Conservation (phyloP, 2,113 vertebrate genomes). For the Geococcyx californianus region DNA sequence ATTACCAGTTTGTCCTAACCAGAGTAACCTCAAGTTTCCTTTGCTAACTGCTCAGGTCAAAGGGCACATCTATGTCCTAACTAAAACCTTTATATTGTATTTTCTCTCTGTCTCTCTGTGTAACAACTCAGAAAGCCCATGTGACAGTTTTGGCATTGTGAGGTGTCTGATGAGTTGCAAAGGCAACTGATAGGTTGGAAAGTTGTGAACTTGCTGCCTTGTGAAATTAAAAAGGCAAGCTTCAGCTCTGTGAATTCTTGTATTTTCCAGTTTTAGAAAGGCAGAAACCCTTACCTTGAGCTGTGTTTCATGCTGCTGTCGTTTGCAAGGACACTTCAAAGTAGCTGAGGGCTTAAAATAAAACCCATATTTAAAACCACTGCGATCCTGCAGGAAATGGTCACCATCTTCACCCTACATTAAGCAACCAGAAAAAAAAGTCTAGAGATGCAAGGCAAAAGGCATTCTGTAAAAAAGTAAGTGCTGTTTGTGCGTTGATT, state of each 20-base stretch:
- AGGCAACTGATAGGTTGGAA: neutral
- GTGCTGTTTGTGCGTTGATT: neutral
- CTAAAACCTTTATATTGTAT: neutral
- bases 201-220: conserved; percentile 33
- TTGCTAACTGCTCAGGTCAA: neutral
- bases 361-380: neutral
- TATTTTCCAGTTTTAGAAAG: conserved; percentile 24
- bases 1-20: neutral
- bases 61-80: neutral
- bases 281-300: neutral
- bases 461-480: neutral
- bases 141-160: neutral
- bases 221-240: conserved; percentile 27
- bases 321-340: neutral
- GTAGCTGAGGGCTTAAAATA: neutral
- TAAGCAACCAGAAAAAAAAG: neutral
- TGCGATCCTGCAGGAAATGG: neutral
- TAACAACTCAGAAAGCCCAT: neutral
- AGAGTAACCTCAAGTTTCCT: neutral
- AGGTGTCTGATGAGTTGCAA: neutral
- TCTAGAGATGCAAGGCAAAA: neutral
- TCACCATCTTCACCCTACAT: neutral
- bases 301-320: neutral
- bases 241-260: neutral
- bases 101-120: neutral